A percentile compares a stretch with the other conserved stretches of the same genome.
These are phyloP conservation scores for Aplodontia rufa DNA, from an alignment of 2,113 vertebrate genomes.

Conservation along the genomic window DNA sequence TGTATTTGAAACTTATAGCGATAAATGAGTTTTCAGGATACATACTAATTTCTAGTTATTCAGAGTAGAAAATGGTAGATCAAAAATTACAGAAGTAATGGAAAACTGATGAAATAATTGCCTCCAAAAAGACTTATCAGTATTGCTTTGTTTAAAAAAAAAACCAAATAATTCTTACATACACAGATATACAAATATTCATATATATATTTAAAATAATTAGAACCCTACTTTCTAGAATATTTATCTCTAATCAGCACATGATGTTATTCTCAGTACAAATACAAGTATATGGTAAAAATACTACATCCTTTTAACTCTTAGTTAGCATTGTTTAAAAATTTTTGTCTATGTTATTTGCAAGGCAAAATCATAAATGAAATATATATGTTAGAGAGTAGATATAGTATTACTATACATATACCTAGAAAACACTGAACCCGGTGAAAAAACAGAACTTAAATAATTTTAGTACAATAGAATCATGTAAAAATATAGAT, in stretches of 20 bases:
- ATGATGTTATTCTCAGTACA: background rate
- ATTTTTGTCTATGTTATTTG: background rate
- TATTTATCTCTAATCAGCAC: background rate
- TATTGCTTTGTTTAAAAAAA: background rate
- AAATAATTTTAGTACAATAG: background rate
- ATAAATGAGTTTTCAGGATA: background rate
- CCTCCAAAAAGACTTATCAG: background rate
- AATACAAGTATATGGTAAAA: no score
- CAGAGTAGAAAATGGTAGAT: background rate
- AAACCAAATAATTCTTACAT: background rate
- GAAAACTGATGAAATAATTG: background rate
- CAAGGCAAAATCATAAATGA: conserved; percentile 11
- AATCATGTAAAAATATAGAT: background rate
- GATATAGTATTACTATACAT: background rate
- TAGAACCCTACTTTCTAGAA: background rate
- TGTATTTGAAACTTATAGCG: conserved; percentile 1
- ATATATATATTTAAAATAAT: background rate
- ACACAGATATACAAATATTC: background rate
- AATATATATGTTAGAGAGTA: background rate
- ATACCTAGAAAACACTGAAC: background rate
- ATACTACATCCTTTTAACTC: background rate
- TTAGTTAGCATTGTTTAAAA: background rate
- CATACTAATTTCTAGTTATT: background rate
- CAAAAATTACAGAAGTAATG: background rate
- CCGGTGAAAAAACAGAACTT: background rate